phyloP scores from a whole-genome alignment of 2,888 invertebrate genomes.

The Epistrophella euchroma region DNA sequence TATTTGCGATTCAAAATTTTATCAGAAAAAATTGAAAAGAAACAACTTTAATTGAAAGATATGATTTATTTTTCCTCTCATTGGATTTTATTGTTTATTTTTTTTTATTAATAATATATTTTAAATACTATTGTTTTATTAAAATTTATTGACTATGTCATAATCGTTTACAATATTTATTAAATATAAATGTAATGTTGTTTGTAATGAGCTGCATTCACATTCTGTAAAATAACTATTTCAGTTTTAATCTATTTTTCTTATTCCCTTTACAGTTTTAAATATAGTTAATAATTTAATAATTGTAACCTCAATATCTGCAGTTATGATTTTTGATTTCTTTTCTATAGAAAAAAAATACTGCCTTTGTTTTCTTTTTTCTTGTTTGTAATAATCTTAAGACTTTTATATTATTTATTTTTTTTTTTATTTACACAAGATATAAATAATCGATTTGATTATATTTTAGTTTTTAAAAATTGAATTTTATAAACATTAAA shows the following conservation, averaged over 20 bases:
- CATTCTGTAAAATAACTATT: constrained; percentile 56
- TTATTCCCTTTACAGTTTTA: constrained; percentile 48
- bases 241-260: constrained; percentile 31
- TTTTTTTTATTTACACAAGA: constrained; percentile 65
- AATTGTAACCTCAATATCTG: constrained; percentile 47
- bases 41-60: constrained; percentile 70
- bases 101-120: constrained; percentile 60
- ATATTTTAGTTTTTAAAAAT: constrained; percentile 19
- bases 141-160: constrained; percentile 74
- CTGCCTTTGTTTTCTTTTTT: constrained; percentile 37
- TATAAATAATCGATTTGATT: constrained; percentile 45
- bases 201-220: constrained; percentile 72
- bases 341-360: constrained; percentile 62
- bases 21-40: constrained; percentile 7
- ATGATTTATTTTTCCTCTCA: constrained; percentile 72
- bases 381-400: constrained; percentile 47
- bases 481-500: constrained; percentile 42
- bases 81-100: constrained; percentile 47
- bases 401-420: constrained; percentile 13
- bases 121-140: constrained; percentile 33
- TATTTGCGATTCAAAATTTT: too few species aligned
- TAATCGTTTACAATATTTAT: constrained; percentile 73
- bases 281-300: constrained; percentile 40
- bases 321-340: constrained; percentile 35
- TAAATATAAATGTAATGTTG: constrained; percentile 70